These are phyloP conservation scores for Manacus vitellinus DNA, from an alignment of 2,113 vertebrate genomes.

Conservation along the genomic window DNA sequence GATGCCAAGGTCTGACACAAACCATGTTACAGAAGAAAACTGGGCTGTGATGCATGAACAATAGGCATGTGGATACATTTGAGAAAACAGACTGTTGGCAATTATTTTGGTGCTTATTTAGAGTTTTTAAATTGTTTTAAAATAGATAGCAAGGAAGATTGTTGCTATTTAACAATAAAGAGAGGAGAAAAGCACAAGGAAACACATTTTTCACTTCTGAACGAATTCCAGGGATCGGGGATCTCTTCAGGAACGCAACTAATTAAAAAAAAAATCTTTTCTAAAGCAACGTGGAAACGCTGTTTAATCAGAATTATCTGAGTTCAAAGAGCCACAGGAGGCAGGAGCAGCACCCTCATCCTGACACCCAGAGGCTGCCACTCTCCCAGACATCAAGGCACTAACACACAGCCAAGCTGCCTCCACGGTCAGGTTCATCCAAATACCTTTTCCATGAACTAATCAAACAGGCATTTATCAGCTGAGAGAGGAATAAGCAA, in stretches of 20 bases:
- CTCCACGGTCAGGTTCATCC: not conserved
- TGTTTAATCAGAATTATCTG: not conserved
- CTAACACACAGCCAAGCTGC: not conserved
- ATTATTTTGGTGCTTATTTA: not conserved
- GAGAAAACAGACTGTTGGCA: not conserved
- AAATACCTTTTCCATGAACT: constrained; percentile 33
- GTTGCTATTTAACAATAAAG: not conserved
- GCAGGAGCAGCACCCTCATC: not conserved
- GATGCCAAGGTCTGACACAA: not conserved
- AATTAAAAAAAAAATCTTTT: not conserved
- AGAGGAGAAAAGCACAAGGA: not conserved
- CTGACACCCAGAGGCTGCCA: not conserved
- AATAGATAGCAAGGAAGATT: not conserved
- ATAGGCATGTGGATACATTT: not conserved
- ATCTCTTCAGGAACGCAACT: not conserved
- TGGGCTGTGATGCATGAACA: not conserved
- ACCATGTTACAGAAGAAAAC: not conserved
- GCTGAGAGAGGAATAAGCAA: not conserved
- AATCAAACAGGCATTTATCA: not conserved
- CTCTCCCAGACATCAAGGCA: not conserved
- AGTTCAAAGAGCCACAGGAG: not conserved
- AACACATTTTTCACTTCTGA: not conserved
- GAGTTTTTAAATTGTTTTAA: not conserved
- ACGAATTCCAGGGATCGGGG: fast-evolving
- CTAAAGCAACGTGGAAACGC: not conserved